Conservation (phyloP, 1,140 invertebrate species). For the Daktulosphaira vitifoliae region DNA sequence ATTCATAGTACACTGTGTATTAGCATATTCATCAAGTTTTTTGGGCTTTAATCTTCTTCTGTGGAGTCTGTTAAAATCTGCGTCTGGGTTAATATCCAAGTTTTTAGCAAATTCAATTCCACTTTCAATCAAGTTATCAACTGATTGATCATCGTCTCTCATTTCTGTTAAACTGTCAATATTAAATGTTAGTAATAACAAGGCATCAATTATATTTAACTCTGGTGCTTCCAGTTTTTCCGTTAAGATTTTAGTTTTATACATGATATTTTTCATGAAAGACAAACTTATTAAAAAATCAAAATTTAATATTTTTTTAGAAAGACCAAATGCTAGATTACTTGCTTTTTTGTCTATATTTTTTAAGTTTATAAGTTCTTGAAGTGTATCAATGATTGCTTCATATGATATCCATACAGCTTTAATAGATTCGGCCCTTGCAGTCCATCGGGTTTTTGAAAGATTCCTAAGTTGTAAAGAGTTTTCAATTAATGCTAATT, state of each 20-base stretch:
- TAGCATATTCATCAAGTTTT: neutral
- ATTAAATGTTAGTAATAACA: neutral
- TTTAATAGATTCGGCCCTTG: neutral
- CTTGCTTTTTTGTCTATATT: neutral
- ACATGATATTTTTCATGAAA: conserved; percentile 18
- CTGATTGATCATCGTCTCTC: neutral
- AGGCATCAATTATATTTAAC: conserved; percentile 11
- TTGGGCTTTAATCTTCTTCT: neutral
- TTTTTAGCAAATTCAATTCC: no score
- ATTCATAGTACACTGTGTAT: neutral
- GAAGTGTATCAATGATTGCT: neutral
- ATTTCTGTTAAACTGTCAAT: neutral
- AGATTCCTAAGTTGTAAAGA: neutral
- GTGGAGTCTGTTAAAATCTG: neutral
- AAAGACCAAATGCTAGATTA: neutral
- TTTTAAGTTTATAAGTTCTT: neutral
- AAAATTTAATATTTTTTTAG: conserved; percentile 5
- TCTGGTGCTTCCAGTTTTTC: conserved; percentile 7
- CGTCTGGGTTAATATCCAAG: no score
- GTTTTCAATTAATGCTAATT: neutral
- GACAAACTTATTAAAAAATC: neutral
- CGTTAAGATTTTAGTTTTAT: conserved; percentile 2
- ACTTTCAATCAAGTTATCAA: neutral
- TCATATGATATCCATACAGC: neutral
- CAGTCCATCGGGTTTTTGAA: conserved; percentile 15